These are phyloP conservation scores for Coendou prehensilis DNA, from an alignment of 2,797 vertebrate genomes.

Conservation along the genomic window DNA sequence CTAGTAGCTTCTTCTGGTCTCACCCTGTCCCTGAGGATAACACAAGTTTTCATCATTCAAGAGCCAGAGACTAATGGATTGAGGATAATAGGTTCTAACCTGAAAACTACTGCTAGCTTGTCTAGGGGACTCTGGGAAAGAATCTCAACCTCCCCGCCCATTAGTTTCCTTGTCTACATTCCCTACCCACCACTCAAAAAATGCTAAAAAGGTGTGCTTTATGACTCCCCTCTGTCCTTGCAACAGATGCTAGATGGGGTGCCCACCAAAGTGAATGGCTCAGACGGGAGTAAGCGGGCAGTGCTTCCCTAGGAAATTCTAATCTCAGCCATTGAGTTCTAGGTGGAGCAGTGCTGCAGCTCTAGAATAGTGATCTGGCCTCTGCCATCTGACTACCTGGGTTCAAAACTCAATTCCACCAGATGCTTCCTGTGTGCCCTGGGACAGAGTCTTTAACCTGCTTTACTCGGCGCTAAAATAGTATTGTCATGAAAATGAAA, in stretches of 20 bases:
- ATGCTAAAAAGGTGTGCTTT: not conserved
- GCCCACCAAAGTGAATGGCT: not conserved
- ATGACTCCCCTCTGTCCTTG: not conserved
- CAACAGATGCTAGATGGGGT: not conserved
- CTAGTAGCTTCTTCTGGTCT: not conserved
- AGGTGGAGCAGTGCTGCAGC: not conserved
- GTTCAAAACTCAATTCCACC: not conserved
- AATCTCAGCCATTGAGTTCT: not conserved
- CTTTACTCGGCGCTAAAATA: not conserved
- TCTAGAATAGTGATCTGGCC: not conserved
- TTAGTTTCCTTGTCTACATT: not conserved
- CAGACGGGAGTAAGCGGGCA: not conserved
- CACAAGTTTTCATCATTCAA: not conserved
- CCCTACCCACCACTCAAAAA: not conserved
- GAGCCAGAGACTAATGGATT: not conserved
- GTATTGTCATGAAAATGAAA: not conserved
- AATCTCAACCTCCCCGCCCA: not conserved
- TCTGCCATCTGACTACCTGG: not conserved
- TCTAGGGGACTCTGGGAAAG: not conserved
- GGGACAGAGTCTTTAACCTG: not conserved
- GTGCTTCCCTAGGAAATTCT: not conserved
- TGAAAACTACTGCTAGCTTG: not conserved
- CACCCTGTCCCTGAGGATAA: not conserved
- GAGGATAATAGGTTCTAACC: not conserved
- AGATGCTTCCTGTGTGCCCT: not conserved